Percentiles rank a stretch among this genome's conserved stretches.
phyloP scores from a whole-genome alignment of 2,888 invertebrate genomes.

The Drosophila pseudotakahashii region DNA sequence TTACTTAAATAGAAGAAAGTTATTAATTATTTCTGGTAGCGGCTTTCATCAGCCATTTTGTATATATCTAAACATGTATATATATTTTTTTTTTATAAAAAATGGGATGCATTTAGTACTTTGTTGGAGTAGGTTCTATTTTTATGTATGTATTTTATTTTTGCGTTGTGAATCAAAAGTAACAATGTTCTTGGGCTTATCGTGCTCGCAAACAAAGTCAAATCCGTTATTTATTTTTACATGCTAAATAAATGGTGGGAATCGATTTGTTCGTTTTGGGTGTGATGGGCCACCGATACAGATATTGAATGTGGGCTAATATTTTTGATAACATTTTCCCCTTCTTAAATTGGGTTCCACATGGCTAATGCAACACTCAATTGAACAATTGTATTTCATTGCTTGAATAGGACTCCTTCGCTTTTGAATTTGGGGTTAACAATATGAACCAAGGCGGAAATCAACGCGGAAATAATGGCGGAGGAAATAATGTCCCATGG shows the following conservation, averaged over 20 bases:
- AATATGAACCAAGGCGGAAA: constrained; percentile 83
- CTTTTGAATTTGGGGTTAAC: constrained; percentile 84
- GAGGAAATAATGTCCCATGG: constrained; percentile 83
- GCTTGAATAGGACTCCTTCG: constrained; percentile 81
- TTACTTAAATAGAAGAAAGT: constrained; percentile 2
- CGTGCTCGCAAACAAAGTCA: neutral
- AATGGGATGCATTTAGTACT: constrained; percentile 3
- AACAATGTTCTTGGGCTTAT: neutral
- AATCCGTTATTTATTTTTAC: neutral
- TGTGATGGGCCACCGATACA: constrained; percentile 11
- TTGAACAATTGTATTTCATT: constrained; percentile 75
- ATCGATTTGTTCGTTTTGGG: neutral
- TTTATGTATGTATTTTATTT: neutral
- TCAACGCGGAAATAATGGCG: constrained; percentile 81
- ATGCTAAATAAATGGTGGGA: neutral
- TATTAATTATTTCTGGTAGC: neutral
- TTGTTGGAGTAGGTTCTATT: neutral
- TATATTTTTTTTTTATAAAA: neutral
- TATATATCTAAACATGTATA: neutral
- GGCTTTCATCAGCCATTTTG: constrained; percentile 8
- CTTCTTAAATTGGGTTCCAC: constrained; percentile 12
- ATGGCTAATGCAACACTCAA: constrained; percentile 43
- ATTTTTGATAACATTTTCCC: constrained; percentile 2
- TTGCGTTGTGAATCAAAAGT: neutral
- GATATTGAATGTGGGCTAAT: constrained; percentile 4